These are phyloP conservation scores for Heterodera carotae DNA, from an alignment of 1,140 invertebrate species.

Conservation along the genomic window DNA sequence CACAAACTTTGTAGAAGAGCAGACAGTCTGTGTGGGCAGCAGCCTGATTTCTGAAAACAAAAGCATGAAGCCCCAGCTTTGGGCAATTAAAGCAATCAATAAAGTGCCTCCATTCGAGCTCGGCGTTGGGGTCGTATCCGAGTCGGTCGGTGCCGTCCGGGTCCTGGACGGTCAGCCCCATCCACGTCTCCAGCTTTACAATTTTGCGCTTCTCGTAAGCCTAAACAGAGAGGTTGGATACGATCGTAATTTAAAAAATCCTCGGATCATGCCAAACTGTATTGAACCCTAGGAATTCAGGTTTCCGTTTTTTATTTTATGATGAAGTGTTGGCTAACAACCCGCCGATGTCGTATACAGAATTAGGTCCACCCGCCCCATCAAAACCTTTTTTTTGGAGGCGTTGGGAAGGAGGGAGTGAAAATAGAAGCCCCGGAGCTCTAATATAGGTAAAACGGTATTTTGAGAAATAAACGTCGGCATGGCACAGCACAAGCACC, in stretches of 20 bases:
- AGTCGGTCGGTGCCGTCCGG: constrained; percentile 28
- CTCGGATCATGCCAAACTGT: neutral
- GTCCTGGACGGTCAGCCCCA: constrained; percentile 30
- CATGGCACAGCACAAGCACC: too few relatives aligned
- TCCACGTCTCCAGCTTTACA: constrained; percentile 47
- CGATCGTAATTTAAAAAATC: too few relatives aligned
- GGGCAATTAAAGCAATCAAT: neutral
- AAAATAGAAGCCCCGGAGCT: too few relatives aligned
- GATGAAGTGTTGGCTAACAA: too few relatives aligned
- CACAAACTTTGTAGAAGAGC: constrained; percentile 57
- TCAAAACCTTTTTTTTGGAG: too few relatives aligned
- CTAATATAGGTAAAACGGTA: too few relatives aligned
- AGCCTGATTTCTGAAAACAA: constrained; percentile 53
- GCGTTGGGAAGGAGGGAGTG: too few relatives aligned
- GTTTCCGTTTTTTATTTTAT: too few relatives aligned
- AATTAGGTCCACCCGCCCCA: too few relatives aligned
- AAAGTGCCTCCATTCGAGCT: constrained; percentile 50
- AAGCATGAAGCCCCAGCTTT: neutral
- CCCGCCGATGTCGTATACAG: too few relatives aligned
- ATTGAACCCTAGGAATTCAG: too few relatives aligned
- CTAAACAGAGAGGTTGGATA: constrained; percentile 20
- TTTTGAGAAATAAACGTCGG: too few relatives aligned
- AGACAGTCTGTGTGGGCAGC: constrained; percentile 64
- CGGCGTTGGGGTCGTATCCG: constrained; percentile 60
- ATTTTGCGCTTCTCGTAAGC: constrained; percentile 43